A percentile compares a stretch with the other conserved stretches of the same genome.
These are phyloP conservation scores for Macrophya alboannulata DNA, from an alignment of 2,888 invertebrate genomes.

Conservation along the genomic window DNA sequence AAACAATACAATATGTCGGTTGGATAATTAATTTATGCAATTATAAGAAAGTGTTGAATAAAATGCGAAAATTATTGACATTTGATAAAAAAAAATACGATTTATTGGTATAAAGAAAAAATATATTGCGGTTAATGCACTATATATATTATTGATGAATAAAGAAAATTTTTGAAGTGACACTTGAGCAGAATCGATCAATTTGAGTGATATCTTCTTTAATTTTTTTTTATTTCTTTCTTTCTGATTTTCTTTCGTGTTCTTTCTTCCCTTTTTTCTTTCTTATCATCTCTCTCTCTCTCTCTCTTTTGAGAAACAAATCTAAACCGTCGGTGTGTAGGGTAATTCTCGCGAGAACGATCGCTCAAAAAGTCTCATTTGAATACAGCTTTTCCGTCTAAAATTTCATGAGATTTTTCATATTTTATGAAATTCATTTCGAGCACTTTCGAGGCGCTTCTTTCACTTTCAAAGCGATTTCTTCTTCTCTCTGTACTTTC, in stretches of 20 bases:
- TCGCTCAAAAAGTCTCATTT: slow-evolving; percentile 31
- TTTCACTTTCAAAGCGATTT: not conserved
- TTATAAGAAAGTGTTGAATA: not conserved
- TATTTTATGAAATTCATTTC: slow-evolving; percentile 36
- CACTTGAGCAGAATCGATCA: slow-evolving; percentile 15
- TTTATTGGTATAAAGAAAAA: not conserved
- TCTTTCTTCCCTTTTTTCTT: not conserved
- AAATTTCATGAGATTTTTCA: slow-evolving; percentile 33
- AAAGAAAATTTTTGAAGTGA: not conserved
- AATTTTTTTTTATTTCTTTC: not conserved
- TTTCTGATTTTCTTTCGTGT: not conserved
- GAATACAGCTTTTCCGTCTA: not conserved
- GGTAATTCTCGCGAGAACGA: slow-evolving; percentile 2
- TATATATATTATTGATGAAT: not conserved
- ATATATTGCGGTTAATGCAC: not conserved
- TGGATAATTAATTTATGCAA: too few relatives aligned
- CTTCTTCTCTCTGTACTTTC: not conserved
- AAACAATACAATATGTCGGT: not conserved
- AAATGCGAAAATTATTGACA: not conserved
- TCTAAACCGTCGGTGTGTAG: slow-evolving; percentile 4
- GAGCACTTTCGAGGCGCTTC: not conserved
- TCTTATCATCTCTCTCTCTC: not conserved
- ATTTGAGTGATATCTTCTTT: not conserved
- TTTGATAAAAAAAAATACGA: not conserved
- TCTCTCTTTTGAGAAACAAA: not conserved